These are phyloP conservation scores for Hemibates koningsi DNA, from an alignment of 2,113 vertebrate genomes.

Conservation along the genomic window DNA sequence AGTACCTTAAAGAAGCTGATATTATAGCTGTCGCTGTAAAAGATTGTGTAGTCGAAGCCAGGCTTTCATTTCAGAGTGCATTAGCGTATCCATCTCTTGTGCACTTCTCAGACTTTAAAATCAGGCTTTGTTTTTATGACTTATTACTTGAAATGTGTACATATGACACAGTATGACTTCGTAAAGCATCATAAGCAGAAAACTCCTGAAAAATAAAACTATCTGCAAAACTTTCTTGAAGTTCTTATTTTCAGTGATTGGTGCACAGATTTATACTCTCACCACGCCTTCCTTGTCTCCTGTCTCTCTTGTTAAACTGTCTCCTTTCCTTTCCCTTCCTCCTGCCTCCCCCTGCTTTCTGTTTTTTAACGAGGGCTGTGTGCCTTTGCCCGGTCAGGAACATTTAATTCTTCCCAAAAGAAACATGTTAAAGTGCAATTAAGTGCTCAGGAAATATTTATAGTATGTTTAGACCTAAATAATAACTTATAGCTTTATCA, in stretches of 20 bases:
- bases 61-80: neutral
- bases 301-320: constrained; percentile 51
- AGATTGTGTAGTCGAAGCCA: neutral
- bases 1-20: neutral
- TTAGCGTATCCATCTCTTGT: neutral
- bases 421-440: constrained; percentile 45
- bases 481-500: neutral
- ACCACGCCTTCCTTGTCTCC: constrained; percentile 38
- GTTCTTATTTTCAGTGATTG: constrained; percentile 4
- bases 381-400: constrained; percentile 36
- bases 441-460: constrained; percentile 27
- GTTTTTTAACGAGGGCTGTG: constrained; percentile 46
- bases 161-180: neutral
- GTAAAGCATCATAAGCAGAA: neutral
- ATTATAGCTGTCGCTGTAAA: neutral
- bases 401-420: constrained; percentile 44
- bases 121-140: neutral
- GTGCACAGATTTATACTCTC: neutral
- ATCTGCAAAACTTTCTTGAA: neutral
- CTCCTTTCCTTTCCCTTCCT: constrained; percentile 5
- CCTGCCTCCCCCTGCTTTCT: neutral
- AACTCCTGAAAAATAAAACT: constrained; percentile 12
- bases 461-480: constrained; percentile 5
- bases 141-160: neutral
- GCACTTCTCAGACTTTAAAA: neutral